A percentile compares a stretch with the other conserved stretches of the same genome.
phyloP scores from a whole-genome alignment of 2,113 vertebrate species.

The Ailurus styani region DNA sequence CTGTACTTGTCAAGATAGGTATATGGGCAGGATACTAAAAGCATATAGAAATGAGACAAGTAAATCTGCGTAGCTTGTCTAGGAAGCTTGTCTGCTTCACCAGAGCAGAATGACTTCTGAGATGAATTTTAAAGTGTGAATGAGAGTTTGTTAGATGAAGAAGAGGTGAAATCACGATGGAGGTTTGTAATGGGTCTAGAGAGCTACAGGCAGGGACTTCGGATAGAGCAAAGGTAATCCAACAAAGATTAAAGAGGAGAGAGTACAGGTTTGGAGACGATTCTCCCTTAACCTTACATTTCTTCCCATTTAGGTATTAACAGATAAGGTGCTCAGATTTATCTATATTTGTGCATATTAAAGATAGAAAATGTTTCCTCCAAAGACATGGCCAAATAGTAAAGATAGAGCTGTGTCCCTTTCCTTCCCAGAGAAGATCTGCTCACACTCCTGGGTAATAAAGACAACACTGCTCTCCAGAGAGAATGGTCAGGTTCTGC shows the following conservation, averaged over 20 bases:
- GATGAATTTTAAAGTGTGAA: background rate
- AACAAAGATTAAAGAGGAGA: background rate
- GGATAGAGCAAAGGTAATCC: background rate
- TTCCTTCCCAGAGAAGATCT: background rate
- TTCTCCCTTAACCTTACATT: background rate
- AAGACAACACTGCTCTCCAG: background rate
- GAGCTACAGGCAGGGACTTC: background rate
- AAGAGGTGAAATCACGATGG: background rate
- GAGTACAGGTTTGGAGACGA: background rate
- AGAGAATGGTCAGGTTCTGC: background rate
- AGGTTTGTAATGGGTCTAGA: background rate
- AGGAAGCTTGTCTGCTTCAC: background rate
- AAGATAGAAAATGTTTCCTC: background rate
- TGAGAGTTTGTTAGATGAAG: background rate
- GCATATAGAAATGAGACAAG: background rate
- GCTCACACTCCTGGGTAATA: background rate
- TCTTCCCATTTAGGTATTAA: background rate
- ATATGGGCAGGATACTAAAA: background rate
- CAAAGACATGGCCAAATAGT: background rate
- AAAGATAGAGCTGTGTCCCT: background rate
- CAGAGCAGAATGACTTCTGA: background rate
- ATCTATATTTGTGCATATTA: background rate
- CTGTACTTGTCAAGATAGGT: background rate
- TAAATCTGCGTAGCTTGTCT: background rate
- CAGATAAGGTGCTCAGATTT: background rate